A percentile compares a stretch with the other conserved stretches of the same genome.
phyloP scores from a whole-genome alignment of 2,888 invertebrate species.

The Seladonia tumulorum region DNA sequence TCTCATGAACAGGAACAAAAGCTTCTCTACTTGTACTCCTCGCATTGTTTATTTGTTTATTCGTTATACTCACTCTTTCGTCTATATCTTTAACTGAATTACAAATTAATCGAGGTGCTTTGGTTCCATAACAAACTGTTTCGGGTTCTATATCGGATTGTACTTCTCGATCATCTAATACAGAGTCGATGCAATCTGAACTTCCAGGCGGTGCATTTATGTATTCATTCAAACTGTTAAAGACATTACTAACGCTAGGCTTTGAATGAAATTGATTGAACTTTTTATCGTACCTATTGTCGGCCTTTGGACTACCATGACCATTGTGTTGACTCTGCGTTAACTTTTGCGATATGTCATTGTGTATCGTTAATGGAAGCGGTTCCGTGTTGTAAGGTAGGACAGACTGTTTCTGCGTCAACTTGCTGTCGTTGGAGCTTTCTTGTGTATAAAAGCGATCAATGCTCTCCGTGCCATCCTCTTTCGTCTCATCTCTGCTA shows the following conservation, averaged over 20 bases:
- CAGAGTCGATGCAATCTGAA: conserved; percentile 65
- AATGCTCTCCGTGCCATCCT: conserved; percentile 68
- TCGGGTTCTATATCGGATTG: conserved; percentile 34
- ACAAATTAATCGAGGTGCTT: conserved; percentile 30
- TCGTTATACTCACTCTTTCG: conserved; percentile 9
- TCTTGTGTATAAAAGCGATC: conserved; percentile 78
- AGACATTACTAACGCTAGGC: conserved; percentile 87
- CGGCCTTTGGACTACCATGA: conserved; percentile 69
- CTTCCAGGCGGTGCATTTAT: conserved; percentile 84
- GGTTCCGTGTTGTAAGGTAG: conserved; percentile 70
- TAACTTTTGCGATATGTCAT: conserved; percentile 78
- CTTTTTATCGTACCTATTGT: conserved; percentile 80
- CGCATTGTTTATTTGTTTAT: conserved; percentile 13
- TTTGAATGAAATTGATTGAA: conserved; percentile 82
- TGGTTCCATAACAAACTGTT: conserved; percentile 18
- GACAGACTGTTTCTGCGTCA: conserved; percentile 72
- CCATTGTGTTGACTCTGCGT: conserved; percentile 78
- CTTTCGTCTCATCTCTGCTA: conserved; percentile 28
- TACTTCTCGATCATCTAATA: conserved; percentile 42
- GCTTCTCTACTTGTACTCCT: conserved; percentile 26
- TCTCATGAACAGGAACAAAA: conserved; percentile 8
- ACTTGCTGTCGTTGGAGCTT: conserved; percentile 67
- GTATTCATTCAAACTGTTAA: conserved; percentile 88
- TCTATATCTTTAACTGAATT: conserved; percentile 28
- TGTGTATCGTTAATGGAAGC: conserved; percentile 73